Base-by-base conservation (phyloP, 1,140 invertebrate genomes). In the Probaryconus sp. region DNA sequence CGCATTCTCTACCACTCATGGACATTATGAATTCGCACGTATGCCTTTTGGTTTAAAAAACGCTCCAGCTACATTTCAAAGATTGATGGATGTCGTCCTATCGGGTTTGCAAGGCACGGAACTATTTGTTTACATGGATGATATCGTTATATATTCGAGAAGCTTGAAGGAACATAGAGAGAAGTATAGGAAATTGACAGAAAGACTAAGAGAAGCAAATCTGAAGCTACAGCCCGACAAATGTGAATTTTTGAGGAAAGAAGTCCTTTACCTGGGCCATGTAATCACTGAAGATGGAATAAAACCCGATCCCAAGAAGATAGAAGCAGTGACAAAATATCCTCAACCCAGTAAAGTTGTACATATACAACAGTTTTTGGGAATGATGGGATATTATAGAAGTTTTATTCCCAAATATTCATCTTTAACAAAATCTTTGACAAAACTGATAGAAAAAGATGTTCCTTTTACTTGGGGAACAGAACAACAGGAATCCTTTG, bases 41-140 rank as follows among this genome's bases (percentile, higher is more conserved):
- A 68, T 80, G 65, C 81, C 85, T 9, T 85, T 84, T 71, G 83
- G 84, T 87, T n/a, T n/a, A n/a, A n/a, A n/a, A n/a, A n/a, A n/a
- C n/a, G n/a, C n/a, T n/a, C n/a, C n/a, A n/a, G n/a, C n/a, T n/a
- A n/a, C n/a, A n/a, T n/a, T n/a, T n/a, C n/a, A n/a, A n/a, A n/a
- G n/a, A n/a, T n/a, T n/a, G n/a, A n/a, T n/a, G n/a, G n/a, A n/a
- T n/a, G n/a, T n/a, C n/a, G n/a, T n/a, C n/a, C n/a, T n/a, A n/a
- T n/a, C n/a, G n/a, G n/a, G n/a, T n/a, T n/a, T n/a, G n/a, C n/a
- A n/a, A n/a, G n/a, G n/a, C n/a, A n/a, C n/a, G n/a, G n/a, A n/a
- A n/a, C n/a, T n/a, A n/a, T n/a, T n/a, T n/a, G n/a, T n/a, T n/a
- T n/a, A n/a, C 69, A 31, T 89, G 1, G 88, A 89, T 72, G 87